Evolutionary conservation across 1,140 invertebrate species (phyloP).

Genomic region (Plectrocnemia conspersa): DNA sequence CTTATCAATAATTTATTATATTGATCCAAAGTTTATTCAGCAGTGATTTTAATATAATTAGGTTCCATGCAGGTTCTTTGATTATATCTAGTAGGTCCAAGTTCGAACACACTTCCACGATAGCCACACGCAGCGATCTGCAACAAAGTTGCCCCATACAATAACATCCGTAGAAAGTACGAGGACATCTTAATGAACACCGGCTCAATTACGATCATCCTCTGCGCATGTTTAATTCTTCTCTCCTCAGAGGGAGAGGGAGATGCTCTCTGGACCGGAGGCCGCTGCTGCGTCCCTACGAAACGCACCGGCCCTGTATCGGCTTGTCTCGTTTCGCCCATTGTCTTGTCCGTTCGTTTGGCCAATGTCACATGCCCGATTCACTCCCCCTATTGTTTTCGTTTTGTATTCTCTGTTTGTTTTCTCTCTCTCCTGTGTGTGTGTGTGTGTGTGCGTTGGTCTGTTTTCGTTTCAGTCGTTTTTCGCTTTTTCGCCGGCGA

Average conservation of each 20-base stretch:
- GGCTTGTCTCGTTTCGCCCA: slow-evolving; percentile 27
- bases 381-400: neutral
- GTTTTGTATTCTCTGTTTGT: no score
- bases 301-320: neutral
- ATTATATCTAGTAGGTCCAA: neutral
- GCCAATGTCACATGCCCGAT: slow-evolving; percentile 29
- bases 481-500: slow-evolving; percentile 17
- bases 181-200: slow-evolving; percentile 7
- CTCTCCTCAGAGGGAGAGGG: no score
- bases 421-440: no score
- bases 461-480: slow-evolving; percentile 10
- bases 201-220: slow-evolving; percentile 1
- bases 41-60: neutral
- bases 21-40: no score
- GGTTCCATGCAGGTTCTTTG: no score
- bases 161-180: no score
- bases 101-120: neutral
- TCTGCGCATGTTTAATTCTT: slow-evolving; percentile 11
- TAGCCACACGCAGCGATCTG: neutral
- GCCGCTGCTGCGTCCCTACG: neutral
- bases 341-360: slow-evolving; percentile 31
- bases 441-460: no score
- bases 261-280: no score
- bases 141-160: slow-evolving; percentile 2
- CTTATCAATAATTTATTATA: no score